Conservation (phyloP, 1,140 invertebrate genomes). For the Oncopodura yosiiana region DNA sequence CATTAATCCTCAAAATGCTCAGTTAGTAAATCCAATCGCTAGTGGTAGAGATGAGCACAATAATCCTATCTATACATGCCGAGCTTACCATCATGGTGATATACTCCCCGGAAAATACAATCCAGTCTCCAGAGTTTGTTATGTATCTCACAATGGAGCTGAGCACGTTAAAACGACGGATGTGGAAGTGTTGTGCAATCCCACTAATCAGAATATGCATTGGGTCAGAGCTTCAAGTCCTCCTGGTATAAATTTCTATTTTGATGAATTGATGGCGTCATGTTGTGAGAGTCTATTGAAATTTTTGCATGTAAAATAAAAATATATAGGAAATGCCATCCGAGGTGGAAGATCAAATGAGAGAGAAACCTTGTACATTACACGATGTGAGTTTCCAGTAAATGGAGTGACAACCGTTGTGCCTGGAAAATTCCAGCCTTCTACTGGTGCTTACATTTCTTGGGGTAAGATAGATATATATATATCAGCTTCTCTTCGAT, state of each 20-base stretch:
- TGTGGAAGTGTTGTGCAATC: conserved; percentile 27
- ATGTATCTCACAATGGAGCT: conserved; percentile 18
- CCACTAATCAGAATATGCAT: conserved; percentile 6
- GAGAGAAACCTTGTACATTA: conserved; percentile 26
- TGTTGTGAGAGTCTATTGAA: no score
- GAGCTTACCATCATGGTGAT: conserved; percentile 27
- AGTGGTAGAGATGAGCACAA: conserved; percentile 19
- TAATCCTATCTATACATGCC: conserved; percentile 17
- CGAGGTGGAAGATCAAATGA: conserved; percentile 25
- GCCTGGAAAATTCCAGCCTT: conserved; percentile 27
- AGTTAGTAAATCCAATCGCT: conserved; percentile 4
- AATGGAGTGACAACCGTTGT: conserved; percentile 9
- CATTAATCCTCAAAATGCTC: conserved; percentile 11
- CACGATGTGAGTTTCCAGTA: conserved; percentile 14
- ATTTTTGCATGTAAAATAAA: no score
- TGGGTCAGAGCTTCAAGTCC: conserved; percentile 4
- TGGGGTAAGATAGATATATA: conserved; percentile 13
- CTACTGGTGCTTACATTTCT: conserved; percentile 18
- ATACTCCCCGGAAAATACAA: conserved; percentile 31
- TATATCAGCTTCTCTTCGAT: no score
- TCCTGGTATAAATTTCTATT: no score
- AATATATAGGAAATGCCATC: conserved; percentile 24
- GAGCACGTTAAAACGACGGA: conserved; percentile 15
- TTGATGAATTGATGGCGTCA: no score
- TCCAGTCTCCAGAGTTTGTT: conserved; percentile 9